Conservation (phyloP, 1,140 invertebrate genomes). For the Nilaparvata lugens region DNA sequence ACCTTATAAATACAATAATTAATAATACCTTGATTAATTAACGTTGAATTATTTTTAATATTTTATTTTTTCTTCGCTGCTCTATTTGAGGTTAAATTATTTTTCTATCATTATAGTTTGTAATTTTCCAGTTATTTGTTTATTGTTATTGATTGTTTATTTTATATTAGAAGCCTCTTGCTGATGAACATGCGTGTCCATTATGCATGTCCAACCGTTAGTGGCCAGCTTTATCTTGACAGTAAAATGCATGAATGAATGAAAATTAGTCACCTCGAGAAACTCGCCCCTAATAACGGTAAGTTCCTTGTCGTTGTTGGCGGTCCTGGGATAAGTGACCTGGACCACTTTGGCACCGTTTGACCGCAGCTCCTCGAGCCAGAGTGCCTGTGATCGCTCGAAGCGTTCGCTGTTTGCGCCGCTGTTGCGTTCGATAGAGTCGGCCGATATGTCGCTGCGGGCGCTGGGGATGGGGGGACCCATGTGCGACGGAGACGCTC, state of each 20-base stretch:
- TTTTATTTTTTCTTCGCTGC: no score
- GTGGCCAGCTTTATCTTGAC: no score
- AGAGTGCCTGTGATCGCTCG: constrained; percentile 41
- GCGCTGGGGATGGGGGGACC: constrained; percentile 22
- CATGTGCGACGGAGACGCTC: constrained; percentile 16
- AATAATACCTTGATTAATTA: no score
- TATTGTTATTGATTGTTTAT: no score
- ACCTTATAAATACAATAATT: no score
- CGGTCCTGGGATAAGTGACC: constrained; percentile 89
- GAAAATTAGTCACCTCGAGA: constrained; percentile 62
- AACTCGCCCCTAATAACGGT: constrained; percentile 92
- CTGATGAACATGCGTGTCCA: no score
- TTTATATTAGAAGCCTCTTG: no score
- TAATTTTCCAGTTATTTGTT: no score
- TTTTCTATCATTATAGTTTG: no score
- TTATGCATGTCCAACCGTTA: no score
- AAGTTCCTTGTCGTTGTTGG: constrained; percentile 97
- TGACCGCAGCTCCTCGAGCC: constrained; percentile 64
- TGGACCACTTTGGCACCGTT: constrained; percentile 75
- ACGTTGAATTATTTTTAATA: no score
- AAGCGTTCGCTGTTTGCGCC: constrained; percentile 32
- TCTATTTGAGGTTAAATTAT: no score
- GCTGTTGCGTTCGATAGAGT: constrained; percentile 59
- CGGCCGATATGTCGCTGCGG: constrained; percentile 62
- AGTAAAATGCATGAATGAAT: not conserved